These are phyloP conservation scores for Piaya cayana DNA, from an alignment of 2,113 vertebrate genomes.

Conservation along the genomic window DNA sequence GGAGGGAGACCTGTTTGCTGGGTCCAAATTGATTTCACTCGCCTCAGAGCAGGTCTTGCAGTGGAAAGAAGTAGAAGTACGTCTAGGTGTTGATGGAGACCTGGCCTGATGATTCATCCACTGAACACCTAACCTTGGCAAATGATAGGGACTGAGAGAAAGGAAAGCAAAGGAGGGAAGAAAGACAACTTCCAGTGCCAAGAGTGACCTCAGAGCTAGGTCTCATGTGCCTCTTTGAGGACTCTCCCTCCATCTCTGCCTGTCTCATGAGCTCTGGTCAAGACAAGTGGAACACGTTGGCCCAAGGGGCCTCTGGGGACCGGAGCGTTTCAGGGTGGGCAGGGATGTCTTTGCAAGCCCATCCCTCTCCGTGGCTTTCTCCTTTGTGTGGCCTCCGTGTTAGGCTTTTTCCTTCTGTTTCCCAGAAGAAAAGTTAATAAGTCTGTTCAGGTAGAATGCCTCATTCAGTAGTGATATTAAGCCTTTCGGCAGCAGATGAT, in stretches of 20 bases:
- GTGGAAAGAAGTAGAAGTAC: background rate
- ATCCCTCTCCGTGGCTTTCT: background rate
- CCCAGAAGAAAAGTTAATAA: background rate
- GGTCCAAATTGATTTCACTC: background rate
- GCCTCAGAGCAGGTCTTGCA: background rate
- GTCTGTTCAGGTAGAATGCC: background rate
- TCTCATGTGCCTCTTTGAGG: fast-evolving
- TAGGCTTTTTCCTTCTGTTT: background rate
- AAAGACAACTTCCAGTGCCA: background rate
- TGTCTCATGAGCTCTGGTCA: fast-evolving
- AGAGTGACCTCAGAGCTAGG: background rate
- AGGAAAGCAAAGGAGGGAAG: background rate
- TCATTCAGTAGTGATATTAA: background rate
- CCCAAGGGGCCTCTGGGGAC: background rate
- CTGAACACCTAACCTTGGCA: background rate
- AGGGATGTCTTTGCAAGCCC: background rate
- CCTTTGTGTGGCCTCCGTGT: fast-evolving
- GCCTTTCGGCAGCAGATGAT: background rate
- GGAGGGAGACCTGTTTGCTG: background rate
- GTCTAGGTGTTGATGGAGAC: background rate
- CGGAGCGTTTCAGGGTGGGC: background rate
- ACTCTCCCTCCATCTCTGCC: background rate
- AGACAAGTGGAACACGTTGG: background rate
- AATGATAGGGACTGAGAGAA: background rate
- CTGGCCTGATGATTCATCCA: background rate